Base-by-base conservation (phyloP, 2,888 invertebrate species). In the Cylindroiulus punctatus region DNA sequence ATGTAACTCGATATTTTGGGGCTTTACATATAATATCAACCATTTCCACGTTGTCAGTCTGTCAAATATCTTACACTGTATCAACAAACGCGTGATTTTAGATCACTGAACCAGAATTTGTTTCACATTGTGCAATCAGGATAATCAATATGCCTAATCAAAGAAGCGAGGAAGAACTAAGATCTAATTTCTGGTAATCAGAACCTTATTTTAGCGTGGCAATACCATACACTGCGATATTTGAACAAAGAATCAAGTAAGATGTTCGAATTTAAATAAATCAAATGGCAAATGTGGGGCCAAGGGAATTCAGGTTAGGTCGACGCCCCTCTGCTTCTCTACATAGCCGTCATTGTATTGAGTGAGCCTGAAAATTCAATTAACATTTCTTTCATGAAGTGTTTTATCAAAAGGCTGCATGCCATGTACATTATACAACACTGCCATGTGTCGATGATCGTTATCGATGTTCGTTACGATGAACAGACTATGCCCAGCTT, bases 141-240 rank as follows among this genome's bases (percentile, higher is more conserved):
- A 65, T 65, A 65, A 65, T 65, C 65, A 65, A 65, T 65, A 26
- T 8, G 7, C 5, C 12, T 26, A 26, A 65, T 65, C 22, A 65
- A 65, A 65, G 0, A 26, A 12, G n/a, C 12, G n/a, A 5, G 65
- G 26, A 57, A 12, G 26, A 65, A 65, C 65, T 4, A 65, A 26
- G 65, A 65, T 65, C 65, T 65, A 26, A 65, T 65, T 65, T 65
- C 65, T 12, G 26, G 22, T 22, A 65, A 65, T 65, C 65, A 65
- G 26, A 65, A 26, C 26, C 26, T 10, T 65, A 26, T 65, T 52
- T 12, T 12, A 65, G 65, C 1, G 14, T 26, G 26, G 65, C n/a
- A 26, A 65, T 1, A 0, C 19, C 14, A 3, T 52, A 52, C n/a
- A n/a, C 52, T 14, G 17, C 19, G n/a, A 52, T 52, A 52, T 26